Base-by-base conservation (phyloP, 2,888 invertebrate genomes). In the Limenitis camilla region DNA sequence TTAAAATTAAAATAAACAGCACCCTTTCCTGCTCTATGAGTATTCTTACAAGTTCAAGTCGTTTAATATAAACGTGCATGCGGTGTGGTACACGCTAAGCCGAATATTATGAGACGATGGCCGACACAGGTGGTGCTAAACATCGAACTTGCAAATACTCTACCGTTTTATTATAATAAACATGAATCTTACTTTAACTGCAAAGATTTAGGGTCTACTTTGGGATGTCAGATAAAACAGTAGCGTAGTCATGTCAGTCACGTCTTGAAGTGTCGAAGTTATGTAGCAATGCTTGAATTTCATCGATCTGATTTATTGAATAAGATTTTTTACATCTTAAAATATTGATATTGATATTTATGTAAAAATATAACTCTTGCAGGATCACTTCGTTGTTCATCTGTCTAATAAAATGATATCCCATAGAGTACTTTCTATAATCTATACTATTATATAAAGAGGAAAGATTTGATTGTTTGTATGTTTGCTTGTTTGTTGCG, bases 51-150 rank as follows among this genome's bases (percentile, higher is more conserved):
- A 57, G 71, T 69, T 68, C 66, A 68, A 68, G 66, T 65, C 64
- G 67, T 69, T 68, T 66, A 68, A 72, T 70, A 71, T 65, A 63
- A 58, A 61, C 48, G 58, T 48, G 63, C 65, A 61, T 63, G 67
- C 58, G 67, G 58, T 58, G 58, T 42, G 54, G 52, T 48, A 58
- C 51, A 73, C 70, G 85, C 79, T 88, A 88, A 88, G 88, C 87
- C 81, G 88, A 88, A 88, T 88, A 87, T 88, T 88, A 88, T 88
- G 88, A 88, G 87, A 74, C 73, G 77, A 82, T 80, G 67, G 81
- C 69, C 72, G 77, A 53, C 74, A 65, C 85, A 85, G 88, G 87
- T 88, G 88, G 76, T 64, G 84, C 73, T 84, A 87, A 86, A 79
- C 78, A 78, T 78, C 76, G 71, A 77, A 81, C 72, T 81, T 78